phyloP scores from a whole-genome alignment of 64 coral and sea anemone species.

The Stylophora pistillata region DNA sequence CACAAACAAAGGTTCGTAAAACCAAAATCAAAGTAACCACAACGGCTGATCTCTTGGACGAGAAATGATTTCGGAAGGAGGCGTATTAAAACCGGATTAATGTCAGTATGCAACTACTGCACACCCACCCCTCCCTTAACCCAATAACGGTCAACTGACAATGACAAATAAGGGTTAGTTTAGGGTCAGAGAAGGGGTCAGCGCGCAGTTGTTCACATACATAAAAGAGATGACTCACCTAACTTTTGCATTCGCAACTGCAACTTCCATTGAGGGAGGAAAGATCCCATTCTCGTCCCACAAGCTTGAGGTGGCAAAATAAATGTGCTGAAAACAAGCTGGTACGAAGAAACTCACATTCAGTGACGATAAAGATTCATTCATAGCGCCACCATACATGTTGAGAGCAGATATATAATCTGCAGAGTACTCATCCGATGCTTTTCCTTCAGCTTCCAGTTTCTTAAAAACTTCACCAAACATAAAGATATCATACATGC shows the following conservation, averaged over 20 bases:
- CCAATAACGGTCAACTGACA: no score
- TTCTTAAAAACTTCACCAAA: conserved; percentile 17
- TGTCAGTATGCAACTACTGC: no score
- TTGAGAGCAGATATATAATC: conserved; percentile 55
- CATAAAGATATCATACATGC: conserved; percentile 58
- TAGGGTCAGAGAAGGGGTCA: no score
- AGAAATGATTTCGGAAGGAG: no score
- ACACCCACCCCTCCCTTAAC: no score
- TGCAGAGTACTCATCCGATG: conserved; percentile 17
- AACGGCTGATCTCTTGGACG: no score
- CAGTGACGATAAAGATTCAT: conserved; percentile 25
- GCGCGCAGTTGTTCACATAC: no score
- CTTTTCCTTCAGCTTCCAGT: conserved; percentile 9
- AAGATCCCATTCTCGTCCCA: conserved; percentile 55
- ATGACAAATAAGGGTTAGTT: no score
- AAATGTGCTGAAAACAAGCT: conserved; percentile 64
- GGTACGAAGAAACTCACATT: conserved; percentile 44
- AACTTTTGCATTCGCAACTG: conserved; percentile 33
- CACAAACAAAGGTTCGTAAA: no score
- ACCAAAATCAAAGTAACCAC: no score
- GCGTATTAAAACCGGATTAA: no score
- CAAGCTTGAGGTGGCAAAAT: conserved; percentile 62
- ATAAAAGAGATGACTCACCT: conserved; percentile 13
- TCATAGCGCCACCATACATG: conserved; percentile 69
- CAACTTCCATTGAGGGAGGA: conserved; percentile 36